Conservation (phyloP, 2,797 vertebrate genomes). For the Thaleichthys pacificus region DNA sequence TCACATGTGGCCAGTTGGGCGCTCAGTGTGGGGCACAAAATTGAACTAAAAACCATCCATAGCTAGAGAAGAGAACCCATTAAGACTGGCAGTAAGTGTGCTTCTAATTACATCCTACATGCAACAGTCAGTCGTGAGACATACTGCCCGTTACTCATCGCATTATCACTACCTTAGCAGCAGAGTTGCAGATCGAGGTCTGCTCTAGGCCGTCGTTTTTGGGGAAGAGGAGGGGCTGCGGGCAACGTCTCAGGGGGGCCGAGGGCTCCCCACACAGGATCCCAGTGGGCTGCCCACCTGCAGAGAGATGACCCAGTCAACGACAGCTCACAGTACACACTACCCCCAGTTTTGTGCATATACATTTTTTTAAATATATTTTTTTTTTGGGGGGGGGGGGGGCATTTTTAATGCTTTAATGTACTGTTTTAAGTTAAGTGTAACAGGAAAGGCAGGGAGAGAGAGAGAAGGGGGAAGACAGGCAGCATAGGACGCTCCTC, state of each 20-base stretch:
- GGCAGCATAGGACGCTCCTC: too few species aligned
- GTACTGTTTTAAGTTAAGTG: too few species aligned
- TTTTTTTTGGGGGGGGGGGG: too few species aligned
- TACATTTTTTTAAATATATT: too few species aligned
- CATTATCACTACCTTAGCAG: conserved; percentile 56
- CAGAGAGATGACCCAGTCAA: neutral
- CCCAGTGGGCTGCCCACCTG: conserved; percentile 70
- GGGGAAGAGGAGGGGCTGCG: conserved; percentile 74
- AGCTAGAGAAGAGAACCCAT: neutral
- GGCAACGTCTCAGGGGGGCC: conserved; percentile 77
- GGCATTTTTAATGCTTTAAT: too few species aligned
- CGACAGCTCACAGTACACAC: neutral
- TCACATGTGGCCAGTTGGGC: neutral
- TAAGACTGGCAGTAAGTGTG: too few species aligned
- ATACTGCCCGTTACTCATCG: too few species aligned
- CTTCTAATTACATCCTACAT: too few species aligned
- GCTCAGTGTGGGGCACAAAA: neutral
- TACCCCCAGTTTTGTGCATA: neutral
- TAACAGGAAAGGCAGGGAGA: conserved; percentile 10
- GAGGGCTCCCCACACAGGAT: conserved; percentile 79
- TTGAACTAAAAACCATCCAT: neutral
- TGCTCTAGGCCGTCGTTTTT: conserved; percentile 68
- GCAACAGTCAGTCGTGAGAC: too few species aligned
- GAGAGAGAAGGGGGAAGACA: too few species aligned
- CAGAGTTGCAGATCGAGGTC: conserved; percentile 72